Conservation (phyloP, 2,113 vertebrate species). For the Glaucidium brasilianum region DNA sequence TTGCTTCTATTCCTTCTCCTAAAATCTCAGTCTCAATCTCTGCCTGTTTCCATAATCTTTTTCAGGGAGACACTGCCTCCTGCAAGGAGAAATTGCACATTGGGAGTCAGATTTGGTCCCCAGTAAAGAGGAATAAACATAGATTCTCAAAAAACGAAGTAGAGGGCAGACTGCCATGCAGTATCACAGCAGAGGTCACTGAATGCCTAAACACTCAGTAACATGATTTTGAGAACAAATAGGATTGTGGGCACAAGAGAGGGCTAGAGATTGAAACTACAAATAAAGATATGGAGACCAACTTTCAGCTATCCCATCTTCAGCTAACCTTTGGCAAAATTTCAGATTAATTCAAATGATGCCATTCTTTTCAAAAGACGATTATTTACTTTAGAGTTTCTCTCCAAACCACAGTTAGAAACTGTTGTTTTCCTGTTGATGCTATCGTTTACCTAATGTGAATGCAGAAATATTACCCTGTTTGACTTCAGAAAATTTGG, state of each 20-base stretch:
- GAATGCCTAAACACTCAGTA: neutral
- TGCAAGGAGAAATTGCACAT: neutral
- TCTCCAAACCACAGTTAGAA: neutral
- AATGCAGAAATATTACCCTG: constrained; percentile 38
- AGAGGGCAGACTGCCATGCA: neutral
- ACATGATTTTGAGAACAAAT: neutral
- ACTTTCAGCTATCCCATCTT: neutral
- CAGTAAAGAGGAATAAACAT: neutral
- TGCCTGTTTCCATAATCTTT: neutral
- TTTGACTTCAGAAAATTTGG: constrained; percentile 60
- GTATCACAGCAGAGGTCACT: neutral
- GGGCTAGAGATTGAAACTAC: neutral
- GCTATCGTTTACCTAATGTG: constrained; percentile 10
- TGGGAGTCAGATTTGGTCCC: neutral
- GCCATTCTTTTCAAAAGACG: neutral
- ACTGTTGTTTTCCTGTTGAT: constrained; percentile 50
- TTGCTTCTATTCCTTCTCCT: neutral
- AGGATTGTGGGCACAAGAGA: neutral
- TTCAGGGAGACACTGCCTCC: neutral
- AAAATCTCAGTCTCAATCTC: neutral
- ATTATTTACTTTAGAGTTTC: constrained; percentile 14
- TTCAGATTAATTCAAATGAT: constrained; percentile 10
- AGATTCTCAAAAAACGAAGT: neutral
- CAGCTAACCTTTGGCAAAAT: neutral
- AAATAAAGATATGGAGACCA: neutral